phyloP scores from a whole-genome alignment of 64 coral and sea anemone species.

The Catalaphyllia jardinei region DNA sequence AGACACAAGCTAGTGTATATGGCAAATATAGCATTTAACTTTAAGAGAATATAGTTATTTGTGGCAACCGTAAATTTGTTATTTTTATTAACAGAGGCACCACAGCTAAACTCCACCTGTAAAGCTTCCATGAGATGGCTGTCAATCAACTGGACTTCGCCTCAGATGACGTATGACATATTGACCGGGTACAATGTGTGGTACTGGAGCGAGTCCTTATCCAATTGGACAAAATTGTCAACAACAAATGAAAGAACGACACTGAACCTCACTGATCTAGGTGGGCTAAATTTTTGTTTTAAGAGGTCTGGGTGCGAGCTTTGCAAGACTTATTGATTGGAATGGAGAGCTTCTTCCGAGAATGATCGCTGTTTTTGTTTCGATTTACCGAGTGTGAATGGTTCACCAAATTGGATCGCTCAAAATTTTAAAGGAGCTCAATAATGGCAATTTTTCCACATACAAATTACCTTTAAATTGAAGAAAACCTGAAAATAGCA shows the following conservation, averaged over 20 bases:
- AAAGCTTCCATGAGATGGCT: conserved; percentile 46
- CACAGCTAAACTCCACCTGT: conserved; percentile 23
- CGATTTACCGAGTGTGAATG: too few species aligned
- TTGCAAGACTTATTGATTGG: too few species aligned
- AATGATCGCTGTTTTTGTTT: too few species aligned
- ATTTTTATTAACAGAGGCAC: conserved; percentile 26
- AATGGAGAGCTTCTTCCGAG: too few species aligned
- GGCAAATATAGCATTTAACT: too few species aligned
- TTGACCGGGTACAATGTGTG: conserved; percentile 48
- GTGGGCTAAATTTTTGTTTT: neutral
- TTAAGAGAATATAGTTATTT: neutral
- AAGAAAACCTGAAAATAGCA: too few species aligned
- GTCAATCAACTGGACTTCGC: conserved; percentile 19
- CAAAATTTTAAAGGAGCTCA: too few species aligned
- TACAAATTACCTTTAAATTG: too few species aligned
- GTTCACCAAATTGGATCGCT: too few species aligned
- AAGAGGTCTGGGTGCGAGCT: neutral
- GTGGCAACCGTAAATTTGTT: neutral
- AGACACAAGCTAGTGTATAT: too few species aligned
- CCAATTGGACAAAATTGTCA: conserved; percentile 19
- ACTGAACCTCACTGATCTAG: conserved; percentile 11
- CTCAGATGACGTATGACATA: conserved; percentile 41
- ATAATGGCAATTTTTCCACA: too few species aligned
- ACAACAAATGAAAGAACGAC: neutral
- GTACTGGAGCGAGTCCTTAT: neutral